Evolutionary conservation across 2,113 vertebrate species (phyloP).

Genomic region (Planiliza haematocheilus): DNA sequence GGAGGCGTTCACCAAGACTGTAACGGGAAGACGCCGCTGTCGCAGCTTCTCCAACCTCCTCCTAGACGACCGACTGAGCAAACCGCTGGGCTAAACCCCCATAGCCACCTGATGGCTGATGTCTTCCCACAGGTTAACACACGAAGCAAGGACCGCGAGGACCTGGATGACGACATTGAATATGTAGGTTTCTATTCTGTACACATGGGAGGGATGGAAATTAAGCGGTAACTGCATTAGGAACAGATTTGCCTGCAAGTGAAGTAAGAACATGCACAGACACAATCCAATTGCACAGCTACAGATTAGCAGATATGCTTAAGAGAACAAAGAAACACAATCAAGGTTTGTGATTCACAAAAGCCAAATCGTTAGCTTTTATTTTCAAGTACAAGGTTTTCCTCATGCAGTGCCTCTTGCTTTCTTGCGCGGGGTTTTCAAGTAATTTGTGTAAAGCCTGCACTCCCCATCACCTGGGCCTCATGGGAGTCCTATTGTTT

Average conservation of each 20-base stretch:
- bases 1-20: slow-evolving; percentile 89
- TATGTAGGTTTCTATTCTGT: slow-evolving; percentile 86
- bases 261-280: slow-evolving; percentile 9
- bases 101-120: slow-evolving; percentile 84
- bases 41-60: slow-evolving; percentile 70
- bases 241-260: not conserved
- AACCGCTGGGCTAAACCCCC: slow-evolving; percentile 29
- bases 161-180: slow-evolving; percentile 95
- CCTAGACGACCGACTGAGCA: slow-evolving; percentile 52
- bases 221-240: not conserved
- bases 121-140: slow-evolving; percentile 95
- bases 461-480: slow-evolving; percentile 57
- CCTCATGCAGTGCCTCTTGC: slow-evolving; percentile 32
- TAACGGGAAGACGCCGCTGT: slow-evolving; percentile 91
- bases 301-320: slow-evolving; percentile 10
- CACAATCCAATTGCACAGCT: not conserved
- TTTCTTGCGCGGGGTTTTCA: slow-evolving; percentile 49
- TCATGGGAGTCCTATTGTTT: slow-evolving; percentile 64
- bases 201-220: not conserved
- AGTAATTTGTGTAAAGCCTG: slow-evolving; percentile 47
- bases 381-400: slow-evolving; percentile 46
- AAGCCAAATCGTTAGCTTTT: slow-evolving; percentile 25
- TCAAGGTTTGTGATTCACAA: slow-evolving; percentile 12
- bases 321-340: slow-evolving; percentile 25
- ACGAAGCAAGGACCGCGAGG: slow-evolving; percentile 85